These are phyloP conservation scores for Coptotermes formosanus DNA, from an alignment of 1,140 invertebrate genomes.

Conservation along the genomic window DNA sequence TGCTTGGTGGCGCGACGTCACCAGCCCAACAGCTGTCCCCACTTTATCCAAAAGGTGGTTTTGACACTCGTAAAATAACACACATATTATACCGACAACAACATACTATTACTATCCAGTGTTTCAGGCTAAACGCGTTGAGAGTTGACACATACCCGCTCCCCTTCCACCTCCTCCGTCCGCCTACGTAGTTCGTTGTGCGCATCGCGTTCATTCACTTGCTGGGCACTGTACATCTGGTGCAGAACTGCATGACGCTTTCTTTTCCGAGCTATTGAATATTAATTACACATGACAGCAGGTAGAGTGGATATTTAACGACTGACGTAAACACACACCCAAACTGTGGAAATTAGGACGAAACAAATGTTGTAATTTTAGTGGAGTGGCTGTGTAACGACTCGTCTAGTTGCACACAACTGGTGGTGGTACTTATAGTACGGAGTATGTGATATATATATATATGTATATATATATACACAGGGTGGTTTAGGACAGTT, in stretches of 20 bases:
- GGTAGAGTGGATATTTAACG: too few relatives aligned
- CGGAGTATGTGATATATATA: too few relatives aligned
- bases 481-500: too few relatives aligned
- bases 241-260: not conserved
- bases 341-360: too few relatives aligned
- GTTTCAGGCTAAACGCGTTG: not conserved
- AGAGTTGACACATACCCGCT: not conserved
- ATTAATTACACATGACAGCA: not conserved
- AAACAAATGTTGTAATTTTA: too few relatives aligned
- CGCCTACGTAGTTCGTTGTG: not conserved
- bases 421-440: too few relatives aligned
- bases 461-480: too few relatives aligned
- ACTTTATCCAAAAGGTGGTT: not conserved
- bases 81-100: not conserved
- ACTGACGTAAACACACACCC: too few relatives aligned
- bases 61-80: slow-evolving; percentile 3
- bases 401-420: too few relatives aligned
- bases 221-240: too few relatives aligned
- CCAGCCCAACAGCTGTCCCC: not conserved
- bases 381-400: too few relatives aligned
- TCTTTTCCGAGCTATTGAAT: not conserved
- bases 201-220: not conserved
- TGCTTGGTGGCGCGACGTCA: not conserved
- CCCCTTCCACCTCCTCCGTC: not conserved
- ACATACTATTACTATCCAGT: not conserved